Percentiles rank a stretch among this genome's conserved stretches.
Evolutionary conservation across 35 echinoderm and acorn worm species (phyloP).

Genomic region (Strongylocentrotus purpuratus): DNA sequence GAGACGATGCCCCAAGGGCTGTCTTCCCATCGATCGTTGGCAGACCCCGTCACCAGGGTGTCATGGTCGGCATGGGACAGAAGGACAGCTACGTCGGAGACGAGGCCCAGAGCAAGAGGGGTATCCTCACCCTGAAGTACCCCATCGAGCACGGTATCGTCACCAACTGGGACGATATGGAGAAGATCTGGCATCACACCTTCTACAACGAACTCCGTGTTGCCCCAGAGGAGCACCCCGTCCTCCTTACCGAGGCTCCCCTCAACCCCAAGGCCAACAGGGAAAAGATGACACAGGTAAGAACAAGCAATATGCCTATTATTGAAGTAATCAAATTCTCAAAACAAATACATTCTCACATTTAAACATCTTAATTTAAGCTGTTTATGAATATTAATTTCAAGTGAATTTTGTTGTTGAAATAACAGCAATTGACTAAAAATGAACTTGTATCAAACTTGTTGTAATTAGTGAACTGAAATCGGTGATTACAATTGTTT

Average conservation of each 20-base stretch:
- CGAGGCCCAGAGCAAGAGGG: slow-evolving; percentile 84
- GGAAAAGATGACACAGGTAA: slow-evolving; percentile 98
- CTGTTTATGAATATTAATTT: too few relatives aligned
- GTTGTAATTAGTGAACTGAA: too few relatives aligned
- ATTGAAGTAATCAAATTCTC: too few relatives aligned
- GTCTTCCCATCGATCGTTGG: slow-evolving; percentile 84
- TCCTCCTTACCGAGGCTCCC: slow-evolving; percentile 87
- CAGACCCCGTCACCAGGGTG: slow-evolving; percentile 60
- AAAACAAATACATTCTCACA: too few relatives aligned
- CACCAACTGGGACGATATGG: slow-evolving; percentile 85
- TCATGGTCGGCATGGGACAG: slow-evolving; percentile 83
- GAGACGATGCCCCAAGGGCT: slow-evolving; percentile 86
- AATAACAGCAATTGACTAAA: too few relatives aligned
- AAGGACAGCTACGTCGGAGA: slow-evolving; percentile 87
- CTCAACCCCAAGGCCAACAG: slow-evolving; percentile 97
- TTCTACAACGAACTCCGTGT: slow-evolving; percentile 76
- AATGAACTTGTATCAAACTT: too few relatives aligned
- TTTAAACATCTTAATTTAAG: too few relatives aligned
- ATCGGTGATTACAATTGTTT: too few relatives aligned
- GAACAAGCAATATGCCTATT: not conserved
- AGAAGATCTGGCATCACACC: slow-evolving; percentile 65
- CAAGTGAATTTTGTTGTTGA: too few relatives aligned
- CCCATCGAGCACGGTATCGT: slow-evolving; percentile 91
- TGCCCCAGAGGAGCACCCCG: slow-evolving; percentile 88
- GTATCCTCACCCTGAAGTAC: slow-evolving; percentile 86